These are phyloP conservation scores for Capitulum mitella DNA, from an alignment of 2,888 invertebrate genomes.

Conservation along the genomic window DNA sequence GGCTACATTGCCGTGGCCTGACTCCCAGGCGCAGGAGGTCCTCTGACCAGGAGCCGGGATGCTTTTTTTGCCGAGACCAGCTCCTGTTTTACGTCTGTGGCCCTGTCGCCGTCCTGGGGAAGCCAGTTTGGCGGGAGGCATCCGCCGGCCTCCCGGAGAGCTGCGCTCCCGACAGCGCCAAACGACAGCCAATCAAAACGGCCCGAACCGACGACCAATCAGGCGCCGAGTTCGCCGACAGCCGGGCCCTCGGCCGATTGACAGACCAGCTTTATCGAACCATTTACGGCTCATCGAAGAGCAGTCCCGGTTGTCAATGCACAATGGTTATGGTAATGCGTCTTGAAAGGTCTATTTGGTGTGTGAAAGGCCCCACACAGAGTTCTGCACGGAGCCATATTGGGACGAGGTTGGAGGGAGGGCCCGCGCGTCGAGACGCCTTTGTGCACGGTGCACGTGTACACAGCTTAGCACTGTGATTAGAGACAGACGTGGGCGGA, in stretches of 20 bases:
- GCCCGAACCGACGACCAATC: background rate
- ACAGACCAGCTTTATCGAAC: background rate
- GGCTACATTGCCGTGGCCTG: too few species aligned
- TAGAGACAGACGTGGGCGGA: background rate
- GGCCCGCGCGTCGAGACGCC: background rate
- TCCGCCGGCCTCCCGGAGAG: too few species aligned
- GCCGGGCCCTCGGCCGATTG: background rate
- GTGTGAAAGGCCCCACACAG: slow-evolving; percentile 18
- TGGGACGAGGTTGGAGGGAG: background rate
- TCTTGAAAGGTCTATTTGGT: background rate
- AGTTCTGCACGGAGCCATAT: background rate
- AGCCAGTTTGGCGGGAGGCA: too few species aligned
- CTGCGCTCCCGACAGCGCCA: background rate
- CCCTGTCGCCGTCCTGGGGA: too few species aligned
- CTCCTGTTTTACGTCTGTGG: too few species aligned
- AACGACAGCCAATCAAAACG: slow-evolving; percentile 6
- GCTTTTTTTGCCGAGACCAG: too few species aligned
- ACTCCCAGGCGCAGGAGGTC: too few species aligned
- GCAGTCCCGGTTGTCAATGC: background rate
- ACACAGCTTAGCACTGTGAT: background rate
- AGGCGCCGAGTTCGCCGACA: background rate
- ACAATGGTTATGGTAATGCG: slow-evolving; percentile 5
- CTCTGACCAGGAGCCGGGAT: too few species aligned
- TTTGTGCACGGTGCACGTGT: slow-evolving; percentile 11
- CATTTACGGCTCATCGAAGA: background rate